Conservation (phyloP, 2,888 invertebrate species). For the Drosophila parthenogenetica region DNA sequence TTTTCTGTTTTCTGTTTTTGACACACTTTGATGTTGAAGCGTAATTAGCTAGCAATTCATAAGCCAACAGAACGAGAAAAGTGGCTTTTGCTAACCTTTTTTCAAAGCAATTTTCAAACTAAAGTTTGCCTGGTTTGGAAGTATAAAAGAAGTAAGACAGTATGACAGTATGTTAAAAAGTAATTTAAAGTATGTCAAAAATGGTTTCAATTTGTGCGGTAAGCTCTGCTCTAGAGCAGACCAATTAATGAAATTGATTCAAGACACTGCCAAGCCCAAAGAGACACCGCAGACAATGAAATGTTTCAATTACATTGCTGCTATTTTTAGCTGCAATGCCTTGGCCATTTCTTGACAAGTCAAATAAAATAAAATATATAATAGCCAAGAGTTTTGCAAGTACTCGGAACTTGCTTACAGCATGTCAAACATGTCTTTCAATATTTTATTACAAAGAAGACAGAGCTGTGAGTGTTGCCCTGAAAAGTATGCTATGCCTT, state of each 20-base stretch:
- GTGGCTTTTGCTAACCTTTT: constrained; percentile 11
- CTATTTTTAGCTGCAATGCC: constrained; percentile 25
- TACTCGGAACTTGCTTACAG: background rate
- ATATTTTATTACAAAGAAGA: background rate
- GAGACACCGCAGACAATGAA: constrained; percentile 11
- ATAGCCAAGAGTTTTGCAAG: background rate
- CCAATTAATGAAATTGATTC: constrained; percentile 50
- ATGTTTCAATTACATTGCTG: constrained; percentile 8
- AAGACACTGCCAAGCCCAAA: constrained; percentile 29
- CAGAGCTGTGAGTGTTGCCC: constrained; percentile 5
- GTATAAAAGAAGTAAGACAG: constrained; percentile 2
- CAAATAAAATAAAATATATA: constrained; percentile 1
- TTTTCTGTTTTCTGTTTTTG: background rate
- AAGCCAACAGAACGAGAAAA: constrained; percentile 25
- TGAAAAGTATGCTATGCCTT: constrained; percentile 34
- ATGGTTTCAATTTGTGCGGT: background rate
- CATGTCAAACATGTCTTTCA: constrained; percentile 1
- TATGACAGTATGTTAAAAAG: constrained; percentile 32
- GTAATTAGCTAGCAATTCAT: constrained; percentile 63
- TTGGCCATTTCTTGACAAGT: background rate
- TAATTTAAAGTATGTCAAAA: constrained; percentile 56
- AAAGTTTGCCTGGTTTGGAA: constrained; percentile 14
- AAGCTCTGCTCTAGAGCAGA: constrained; percentile 1
- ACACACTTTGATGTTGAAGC: constrained; percentile 38
- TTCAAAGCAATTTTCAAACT: background rate